phyloP scores from a whole-genome alignment of 2,797 vertebrate genomes.

The Pitangus sulphuratus region DNA sequence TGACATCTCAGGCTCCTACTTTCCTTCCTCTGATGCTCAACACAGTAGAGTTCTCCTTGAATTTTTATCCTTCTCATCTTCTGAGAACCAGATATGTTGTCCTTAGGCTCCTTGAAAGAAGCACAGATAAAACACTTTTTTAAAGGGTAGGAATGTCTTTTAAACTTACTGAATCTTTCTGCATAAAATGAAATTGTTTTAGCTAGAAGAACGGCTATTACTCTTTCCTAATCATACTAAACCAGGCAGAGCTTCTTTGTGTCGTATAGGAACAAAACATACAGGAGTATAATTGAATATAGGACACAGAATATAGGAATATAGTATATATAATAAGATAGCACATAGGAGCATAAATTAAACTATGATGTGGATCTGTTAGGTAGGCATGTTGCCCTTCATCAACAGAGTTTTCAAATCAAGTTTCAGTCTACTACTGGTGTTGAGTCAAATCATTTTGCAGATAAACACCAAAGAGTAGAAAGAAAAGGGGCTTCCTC shows the following conservation, averaged over 20 bases:
- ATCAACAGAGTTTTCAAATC: neutral
- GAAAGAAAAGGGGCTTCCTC: neutral
- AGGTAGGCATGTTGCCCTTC: neutral
- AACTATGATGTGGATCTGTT: neutral
- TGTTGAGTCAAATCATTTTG: neutral
- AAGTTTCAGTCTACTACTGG: neutral
- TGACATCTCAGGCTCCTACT: neutral
- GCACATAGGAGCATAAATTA: neutral
- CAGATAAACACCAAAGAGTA: neutral
- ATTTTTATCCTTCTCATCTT: constrained; percentile 9
- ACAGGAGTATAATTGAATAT: neutral
- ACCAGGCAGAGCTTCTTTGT: neutral
- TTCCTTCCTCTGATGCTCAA: neutral
- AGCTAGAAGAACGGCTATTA: neutral
- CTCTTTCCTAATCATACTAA: neutral
- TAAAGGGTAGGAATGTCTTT: neutral
- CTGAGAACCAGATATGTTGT: neutral
- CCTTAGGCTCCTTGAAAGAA: neutral
- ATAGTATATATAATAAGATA: neutral
- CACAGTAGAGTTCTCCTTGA: neutral
- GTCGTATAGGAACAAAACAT: neutral
- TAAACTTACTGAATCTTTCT: neutral
- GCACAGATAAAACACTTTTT: neutral
- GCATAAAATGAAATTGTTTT: neutral
- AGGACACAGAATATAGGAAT: neutral